These are phyloP conservation scores for Temnothorax rugatulus DNA, from an alignment of 2,888 invertebrate genomes.

Conservation along the genomic window DNA sequence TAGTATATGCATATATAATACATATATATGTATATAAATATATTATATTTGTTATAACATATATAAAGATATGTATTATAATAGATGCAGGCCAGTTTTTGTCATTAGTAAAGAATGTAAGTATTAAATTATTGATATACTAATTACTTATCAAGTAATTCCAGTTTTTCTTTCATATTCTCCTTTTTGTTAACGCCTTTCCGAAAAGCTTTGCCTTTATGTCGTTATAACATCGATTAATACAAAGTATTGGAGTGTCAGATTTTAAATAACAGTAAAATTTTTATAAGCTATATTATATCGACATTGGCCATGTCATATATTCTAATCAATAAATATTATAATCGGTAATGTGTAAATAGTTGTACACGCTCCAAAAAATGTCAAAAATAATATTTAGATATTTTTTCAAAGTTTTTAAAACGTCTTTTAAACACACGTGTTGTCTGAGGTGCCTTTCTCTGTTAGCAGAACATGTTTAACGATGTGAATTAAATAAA, in stretches of 20 bases:
- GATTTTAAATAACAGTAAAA: not conserved
- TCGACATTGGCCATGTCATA: not conserved
- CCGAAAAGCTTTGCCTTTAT: not conserved
- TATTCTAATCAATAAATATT: constrained; percentile 11
- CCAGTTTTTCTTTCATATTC: not conserved
- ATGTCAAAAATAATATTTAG: not conserved
- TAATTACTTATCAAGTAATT: not conserved
- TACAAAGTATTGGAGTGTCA: not conserved
- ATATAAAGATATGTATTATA: not conserved
- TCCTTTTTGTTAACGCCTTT: not conserved
- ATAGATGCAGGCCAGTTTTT: not conserved
- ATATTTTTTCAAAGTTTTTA: not conserved
- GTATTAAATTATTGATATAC: not conserved
- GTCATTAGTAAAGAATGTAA: not conserved
- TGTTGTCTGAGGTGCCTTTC: constrained; percentile 74
- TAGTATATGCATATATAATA: not conserved
- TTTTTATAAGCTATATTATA: not conserved
- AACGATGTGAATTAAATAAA: constrained; percentile 81
- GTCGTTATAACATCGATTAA: not conserved
- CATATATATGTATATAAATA: not conserved
- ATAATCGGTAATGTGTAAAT: constrained; percentile 2
- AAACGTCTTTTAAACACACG: not conserved
- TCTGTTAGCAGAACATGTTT: constrained; percentile 72
- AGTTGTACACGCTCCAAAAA: not conserved
- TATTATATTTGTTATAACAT: not conserved